These are phyloP conservation scores for Planiliza haematocheilus DNA, from an alignment of 2,113 vertebrate genomes.

Conservation along the genomic window DNA sequence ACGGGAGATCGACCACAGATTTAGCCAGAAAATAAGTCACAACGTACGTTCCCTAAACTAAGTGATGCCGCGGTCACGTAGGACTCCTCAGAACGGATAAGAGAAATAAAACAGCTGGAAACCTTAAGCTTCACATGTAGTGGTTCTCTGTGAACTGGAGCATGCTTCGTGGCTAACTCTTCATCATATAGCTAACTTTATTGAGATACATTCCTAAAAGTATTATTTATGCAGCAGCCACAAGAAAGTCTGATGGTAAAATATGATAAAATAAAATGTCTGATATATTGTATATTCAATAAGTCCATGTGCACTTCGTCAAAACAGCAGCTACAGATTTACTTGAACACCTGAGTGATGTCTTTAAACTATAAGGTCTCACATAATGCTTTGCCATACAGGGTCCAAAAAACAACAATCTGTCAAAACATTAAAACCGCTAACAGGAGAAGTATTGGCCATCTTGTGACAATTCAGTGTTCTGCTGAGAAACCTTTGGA, in stretches of 20 bases:
- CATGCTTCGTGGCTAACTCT: not conserved
- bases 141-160: not conserved
- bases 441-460: too few species aligned
- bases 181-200: not conserved
- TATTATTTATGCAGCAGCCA: not conserved
- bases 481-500: too few species aligned
- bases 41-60: slow-evolving; percentile 21
- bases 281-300: too few species aligned
- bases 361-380: too few species aligned
- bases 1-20: slow-evolving; percentile 19
- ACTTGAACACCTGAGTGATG: too few species aligned
- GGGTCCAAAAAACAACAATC: too few species aligned
- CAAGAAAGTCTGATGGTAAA: too few species aligned
- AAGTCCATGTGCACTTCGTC: too few species aligned
- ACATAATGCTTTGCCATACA: too few species aligned
- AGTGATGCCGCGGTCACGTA: slow-evolving; percentile 20
- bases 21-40: slow-evolving; percentile 26
- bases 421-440: too few species aligned
- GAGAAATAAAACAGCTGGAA: slow-evolving; percentile 22
- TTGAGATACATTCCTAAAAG: not conserved
- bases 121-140: slow-evolving; percentile 3
- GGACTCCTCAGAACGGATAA: slow-evolving; percentile 3
- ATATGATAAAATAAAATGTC: slow-evolving; percentile 8
- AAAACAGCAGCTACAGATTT: too few species aligned
- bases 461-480: too few species aligned